Base-by-base conservation (phyloP, 23 tunicate species). In the Halocynthia aurantium region DNA sequence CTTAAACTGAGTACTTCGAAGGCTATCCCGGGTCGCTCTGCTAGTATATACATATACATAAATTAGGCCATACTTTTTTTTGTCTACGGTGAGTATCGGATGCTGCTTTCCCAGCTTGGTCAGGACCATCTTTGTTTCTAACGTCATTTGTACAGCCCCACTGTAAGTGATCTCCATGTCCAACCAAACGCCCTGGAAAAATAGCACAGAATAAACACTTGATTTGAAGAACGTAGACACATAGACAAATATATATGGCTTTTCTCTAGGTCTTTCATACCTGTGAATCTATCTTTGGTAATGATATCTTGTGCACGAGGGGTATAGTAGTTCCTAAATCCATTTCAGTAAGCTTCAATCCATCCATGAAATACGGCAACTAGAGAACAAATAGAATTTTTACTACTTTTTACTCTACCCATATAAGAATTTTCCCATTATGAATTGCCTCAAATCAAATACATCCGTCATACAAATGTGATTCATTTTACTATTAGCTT, bases 331-430 rank as follows among this genome's bases (percentile, higher is more conserved):
- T 78, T 6, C 98, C 98, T 12, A 92, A 84, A 74, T 92, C 73
- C 88, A 92, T 86, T 58, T 86, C 98, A 11, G 88, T 86, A 18
- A 92, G 80, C 55, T 92, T 92, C 63, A 92, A 75, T 52, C 81
- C 92, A n/a, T 82, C 85, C 80, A 92, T 84, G 83, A 92, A 92
- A 70, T 92, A 92, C 7, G 98, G 98, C 17, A 92, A 79, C 98
- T 92, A 81, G 0, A 68, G 56, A 22, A 10, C 70, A 40, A 44
- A 51, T n/a, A 12, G 19, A 50, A 13, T 19, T 67, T 15, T 15
- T 9, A 67, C 11, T 10, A 57, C 10, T 57, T 10, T 57, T 10
- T 12, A 57, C 12, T 57, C 62, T 10, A 10, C 44, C 44, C 44
- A 31, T 31, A 31, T 31, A 31, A 31, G 44, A 31, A 31, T 31